Evolutionary conservation across 2,888 invertebrate genomes (phyloP), one percentile per base, ranked within the genome.

Genomic region (Erpobdella octoculata): DNA sequence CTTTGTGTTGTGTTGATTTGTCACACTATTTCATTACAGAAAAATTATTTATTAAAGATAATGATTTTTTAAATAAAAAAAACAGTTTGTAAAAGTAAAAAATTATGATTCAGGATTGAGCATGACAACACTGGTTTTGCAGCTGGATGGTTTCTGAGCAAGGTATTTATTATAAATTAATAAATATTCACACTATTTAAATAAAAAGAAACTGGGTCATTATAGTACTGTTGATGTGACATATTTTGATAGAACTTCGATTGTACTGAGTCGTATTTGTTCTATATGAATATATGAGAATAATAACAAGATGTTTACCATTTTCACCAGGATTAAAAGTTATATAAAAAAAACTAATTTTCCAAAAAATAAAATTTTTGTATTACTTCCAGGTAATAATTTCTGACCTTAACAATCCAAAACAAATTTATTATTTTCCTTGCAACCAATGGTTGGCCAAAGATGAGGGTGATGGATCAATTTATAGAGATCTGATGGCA

Each of bases 121-220:
- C 83, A 83, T 75, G 83, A 83, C 75, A 82, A 83, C 72, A 79
- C 79, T 21, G 82, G 83, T 9, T 67, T 80, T 12, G 79, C 77
- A 4, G 77, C 83, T n/a, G 82, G 81, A 31, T 83, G 83, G 83
- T 82, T 77, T 71, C 73, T 83, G n/a, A n/a, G n/a, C n/a, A n/a
- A n/a, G n/a, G n/a, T n/a, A n/a, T n/a, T n/a, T n/a, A n/a, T n/a
- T n/a, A n/a, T n/a, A n/a, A n/a, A n/a, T n/a, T n/a, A n/a, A n/a
- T n/a, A n/a, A n/a, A n/a, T n/a, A n/a, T n/a, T n/a, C n/a, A n/a
- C n/a, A n/a, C n/a, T n/a, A n/a, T n/a, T n/a, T n/a, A n/a, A n/a
- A n/a, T n/a, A n/a, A n/a, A n/a, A n/a, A n/a, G n/a, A n/a, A n/a
- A n/a, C n/a, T n/a, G n/a, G n/a, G n/a, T n/a, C n/a, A n/a, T n/a